Evolutionary conservation across 2,113 vertebrate genomes (phyloP).

Genomic region (human): DNA sequence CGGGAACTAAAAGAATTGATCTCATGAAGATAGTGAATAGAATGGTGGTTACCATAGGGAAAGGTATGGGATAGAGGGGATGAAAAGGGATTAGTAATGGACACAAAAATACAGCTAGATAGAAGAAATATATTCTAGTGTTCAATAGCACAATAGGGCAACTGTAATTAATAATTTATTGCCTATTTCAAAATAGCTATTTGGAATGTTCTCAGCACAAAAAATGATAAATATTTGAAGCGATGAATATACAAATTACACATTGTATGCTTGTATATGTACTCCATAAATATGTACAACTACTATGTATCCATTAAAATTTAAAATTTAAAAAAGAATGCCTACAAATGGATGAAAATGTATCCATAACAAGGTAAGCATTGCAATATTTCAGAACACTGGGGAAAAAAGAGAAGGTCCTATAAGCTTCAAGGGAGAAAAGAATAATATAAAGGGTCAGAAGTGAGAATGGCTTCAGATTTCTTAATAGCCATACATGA

Average conservation of each 20-base stretch:
- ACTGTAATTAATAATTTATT: not conserved
- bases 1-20: not conserved
- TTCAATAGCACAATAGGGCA: not conserved
- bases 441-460: not conserved
- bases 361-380: not conserved
- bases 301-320: not conserved
- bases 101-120: not conserved
- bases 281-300: not conserved
- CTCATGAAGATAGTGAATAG: not conserved
- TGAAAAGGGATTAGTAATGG: not conserved
- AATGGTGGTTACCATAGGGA: not conserved
- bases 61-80: not conserved
- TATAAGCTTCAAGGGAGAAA: not conserved
- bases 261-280: not conserved
- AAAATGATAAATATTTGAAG: not conserved
- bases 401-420: not conserved
- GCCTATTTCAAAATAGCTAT: not conserved
- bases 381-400: not conserved
- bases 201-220: not conserved
- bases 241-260: not conserved
- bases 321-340: not conserved
- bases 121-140: not conserved
- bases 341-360: not conserved
- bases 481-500: not conserved
- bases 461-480: not conserved